Evolutionary conservation across 2,888 invertebrate species (phyloP).

Genomic region (Pherbina coryleti): DNA sequence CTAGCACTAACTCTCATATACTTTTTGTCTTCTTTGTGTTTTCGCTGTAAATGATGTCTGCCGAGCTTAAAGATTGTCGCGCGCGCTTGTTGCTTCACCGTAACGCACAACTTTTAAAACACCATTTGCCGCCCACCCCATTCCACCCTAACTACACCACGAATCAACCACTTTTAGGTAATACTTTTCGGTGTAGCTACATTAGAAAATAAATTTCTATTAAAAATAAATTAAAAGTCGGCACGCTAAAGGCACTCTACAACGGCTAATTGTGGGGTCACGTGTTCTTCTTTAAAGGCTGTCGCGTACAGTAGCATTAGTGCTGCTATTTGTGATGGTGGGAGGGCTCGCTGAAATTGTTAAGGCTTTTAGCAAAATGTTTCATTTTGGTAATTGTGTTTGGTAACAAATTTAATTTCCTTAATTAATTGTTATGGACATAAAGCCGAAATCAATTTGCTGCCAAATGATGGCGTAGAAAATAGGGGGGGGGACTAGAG

Average conservation of each 20-base stretch:
- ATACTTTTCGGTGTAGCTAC: constrained; percentile 30
- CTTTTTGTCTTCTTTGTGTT: background rate
- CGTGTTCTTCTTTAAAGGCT: constrained; percentile 30
- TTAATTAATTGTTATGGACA: constrained; percentile 54
- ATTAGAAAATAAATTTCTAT: constrained; percentile 46
- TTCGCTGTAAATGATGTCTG: background rate
- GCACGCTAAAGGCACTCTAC: constrained; percentile 33
- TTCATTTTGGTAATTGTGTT: constrained; percentile 35
- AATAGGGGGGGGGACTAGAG: background rate
- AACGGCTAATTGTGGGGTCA: constrained; percentile 19
- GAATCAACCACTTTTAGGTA: constrained; percentile 25
- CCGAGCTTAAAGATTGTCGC: background rate
- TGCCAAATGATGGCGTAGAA: background rate
- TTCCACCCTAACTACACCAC: background rate
- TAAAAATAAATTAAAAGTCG: constrained; percentile 48
- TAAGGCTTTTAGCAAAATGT: constrained; percentile 31
- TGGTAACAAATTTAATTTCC: constrained; percentile 49
- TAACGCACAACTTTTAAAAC: background rate
- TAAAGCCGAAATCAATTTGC: constrained; percentile 36
- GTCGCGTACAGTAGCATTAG: background rate
- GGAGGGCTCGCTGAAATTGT: background rate
- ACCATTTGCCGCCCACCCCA: background rate
- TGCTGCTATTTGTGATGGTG: background rate
- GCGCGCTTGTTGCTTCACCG: constrained; percentile 40
- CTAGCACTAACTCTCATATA: background rate